Base-by-base conservation (phyloP, 2,797 vertebrate genomes). In the Alauda arvensis region DNA sequence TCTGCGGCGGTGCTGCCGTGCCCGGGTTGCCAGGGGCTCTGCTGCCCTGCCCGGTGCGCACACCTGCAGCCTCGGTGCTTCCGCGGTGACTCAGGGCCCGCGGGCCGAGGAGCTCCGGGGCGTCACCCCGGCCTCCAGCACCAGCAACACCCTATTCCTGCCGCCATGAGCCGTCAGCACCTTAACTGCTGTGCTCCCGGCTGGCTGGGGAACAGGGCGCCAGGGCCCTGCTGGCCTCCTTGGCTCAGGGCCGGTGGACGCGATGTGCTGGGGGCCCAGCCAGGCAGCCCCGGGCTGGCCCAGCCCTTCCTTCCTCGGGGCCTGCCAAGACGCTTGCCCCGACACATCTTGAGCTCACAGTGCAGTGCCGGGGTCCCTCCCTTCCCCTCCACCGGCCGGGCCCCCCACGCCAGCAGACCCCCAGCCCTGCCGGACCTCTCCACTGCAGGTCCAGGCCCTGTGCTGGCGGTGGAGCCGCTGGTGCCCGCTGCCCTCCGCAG, bases 111-210 rank as follows among this genome's bases (percentile, higher is more conserved):
- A 93, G 93, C 80, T 77, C 63, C 4, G 37, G 45, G 83, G 87
- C 42, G 49, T 89, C 95, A 92, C 6, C 51, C 25, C 4, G 7
- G 84, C 81, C 74, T 39, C 2, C 3, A 53, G 52, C 90, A 69
- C 49, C 23, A 2, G 25, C 93, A 77, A 85, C 93, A 56, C 94
- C 95, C 92, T 78, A 91, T 92, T 95, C 93, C 94, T 88, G 94
- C 85, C 26, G 2, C 29, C 18, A 6, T 3, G 1, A 84, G 12
- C 81, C 6, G 8, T 10, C 45, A 10, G 39, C 20, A 1, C 37
- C 12, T 88, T 83, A 89, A 83, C 85, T n/a, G 39, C 55, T 88
- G 75, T 39, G 90, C 67, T 51, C 29, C 79, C 28, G 7, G 57
- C 33, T 0, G 9, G 42, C 12, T 0, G 45, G 43, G 31, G 21